These are phyloP conservation scores for Cylas formicarius DNA, from an alignment of 1,140 invertebrate species.

Conservation along the genomic window DNA sequence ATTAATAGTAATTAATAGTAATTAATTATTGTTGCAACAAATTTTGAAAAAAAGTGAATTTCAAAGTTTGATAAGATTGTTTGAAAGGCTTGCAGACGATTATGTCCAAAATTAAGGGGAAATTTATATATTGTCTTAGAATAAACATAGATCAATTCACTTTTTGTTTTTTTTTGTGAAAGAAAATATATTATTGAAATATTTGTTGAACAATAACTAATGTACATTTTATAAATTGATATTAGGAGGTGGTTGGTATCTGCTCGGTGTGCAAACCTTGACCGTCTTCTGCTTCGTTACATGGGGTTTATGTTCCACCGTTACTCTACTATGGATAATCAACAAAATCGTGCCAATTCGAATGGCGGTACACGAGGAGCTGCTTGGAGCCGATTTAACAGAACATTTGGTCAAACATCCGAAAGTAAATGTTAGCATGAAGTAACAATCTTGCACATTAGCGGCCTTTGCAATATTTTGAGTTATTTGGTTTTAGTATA, in stretches of 20 bases:
- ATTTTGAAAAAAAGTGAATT: too few species aligned
- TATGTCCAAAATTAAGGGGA: not conserved
- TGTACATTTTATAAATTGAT: too few species aligned
- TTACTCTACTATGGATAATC: conserved; percentile 65
- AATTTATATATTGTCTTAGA: not conserved
- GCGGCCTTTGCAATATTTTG: too few species aligned
- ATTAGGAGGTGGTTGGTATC: conserved; percentile 76
- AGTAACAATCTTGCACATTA: too few species aligned
- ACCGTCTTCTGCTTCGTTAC: conserved; percentile 58
- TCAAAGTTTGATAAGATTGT: too few species aligned
- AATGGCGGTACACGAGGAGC: conserved; percentile 75
- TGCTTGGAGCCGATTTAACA: conserved; percentile 79
- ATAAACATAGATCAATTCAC: not conserved
- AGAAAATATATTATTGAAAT: too few species aligned
- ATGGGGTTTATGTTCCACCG: conserved; percentile 68
- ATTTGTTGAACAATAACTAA: too few species aligned
- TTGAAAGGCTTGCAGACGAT: too few species aligned
- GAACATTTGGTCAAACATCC: conserved; percentile 71
- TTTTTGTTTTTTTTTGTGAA: not conserved
- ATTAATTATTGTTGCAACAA: too few species aligned
- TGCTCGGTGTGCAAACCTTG: conserved; percentile 75
- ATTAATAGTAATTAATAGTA: not conserved
- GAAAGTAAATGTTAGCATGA: conserved; percentile 40
- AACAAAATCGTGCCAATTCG: conserved; percentile 74
- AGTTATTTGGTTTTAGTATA: too few species aligned